phyloP scores from a whole-genome alignment of 2,797 vertebrate species.

The Pseudomugil gertrudae region DNA sequence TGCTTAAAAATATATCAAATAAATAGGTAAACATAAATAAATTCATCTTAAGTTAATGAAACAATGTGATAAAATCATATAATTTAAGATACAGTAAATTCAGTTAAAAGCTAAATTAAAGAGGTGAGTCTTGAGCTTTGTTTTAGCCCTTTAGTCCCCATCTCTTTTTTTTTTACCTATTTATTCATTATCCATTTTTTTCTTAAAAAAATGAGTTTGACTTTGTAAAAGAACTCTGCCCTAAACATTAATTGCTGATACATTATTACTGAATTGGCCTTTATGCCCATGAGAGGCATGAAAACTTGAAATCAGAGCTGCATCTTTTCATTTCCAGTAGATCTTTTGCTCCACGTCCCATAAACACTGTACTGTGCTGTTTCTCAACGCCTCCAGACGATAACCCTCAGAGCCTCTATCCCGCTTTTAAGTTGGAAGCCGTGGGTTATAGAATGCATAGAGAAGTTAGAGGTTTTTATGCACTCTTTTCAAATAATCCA shows the following conservation, averaged over 20 bases:
- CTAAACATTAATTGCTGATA: not conserved
- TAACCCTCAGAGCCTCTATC: conserved; percentile 42
- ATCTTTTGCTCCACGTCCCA: conserved; percentile 4
- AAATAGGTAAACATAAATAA: no score
- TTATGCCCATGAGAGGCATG: not conserved
- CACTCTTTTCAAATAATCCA: conserved; percentile 71
- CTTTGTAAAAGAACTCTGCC: not conserved
- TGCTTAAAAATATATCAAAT: no score
- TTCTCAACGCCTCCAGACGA: conserved; percentile 43
- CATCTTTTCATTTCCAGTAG: conserved; percentile 12
- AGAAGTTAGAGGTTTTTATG: conserved; percentile 54
- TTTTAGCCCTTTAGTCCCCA: no score
- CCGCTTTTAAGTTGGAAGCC: conserved; percentile 56
- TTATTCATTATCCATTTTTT: no score
- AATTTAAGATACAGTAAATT: no score
- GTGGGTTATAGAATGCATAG: conserved; percentile 21
- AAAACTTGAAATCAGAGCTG: not conserved
- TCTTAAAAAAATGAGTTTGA: not conserved
- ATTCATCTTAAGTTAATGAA: no score
- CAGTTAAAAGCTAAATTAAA: no score
- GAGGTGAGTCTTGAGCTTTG: no score
- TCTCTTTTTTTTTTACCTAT: no score
- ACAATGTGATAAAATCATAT: no score
- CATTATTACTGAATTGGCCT: not conserved
- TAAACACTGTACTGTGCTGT: conserved; percentile 26